Conservation (phyloP, 2,888 invertebrate species). For the Listrodromus nycthemerus region DNA sequence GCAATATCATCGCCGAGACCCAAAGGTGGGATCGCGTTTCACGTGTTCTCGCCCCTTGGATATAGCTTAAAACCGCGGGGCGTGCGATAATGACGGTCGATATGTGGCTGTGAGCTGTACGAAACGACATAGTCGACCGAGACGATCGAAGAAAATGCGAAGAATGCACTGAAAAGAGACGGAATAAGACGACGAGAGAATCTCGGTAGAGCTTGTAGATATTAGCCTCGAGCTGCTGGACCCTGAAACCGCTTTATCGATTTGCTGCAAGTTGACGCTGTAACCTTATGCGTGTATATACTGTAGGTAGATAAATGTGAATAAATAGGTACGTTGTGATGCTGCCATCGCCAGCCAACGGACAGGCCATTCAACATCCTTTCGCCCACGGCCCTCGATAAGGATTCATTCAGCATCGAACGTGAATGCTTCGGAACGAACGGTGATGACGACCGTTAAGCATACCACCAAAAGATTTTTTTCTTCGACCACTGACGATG, state of each 20-base stretch:
- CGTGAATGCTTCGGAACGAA: slow-evolving; percentile 47
- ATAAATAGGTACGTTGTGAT: slow-evolving; percentile 25
- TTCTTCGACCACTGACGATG: slow-evolving; percentile 6
- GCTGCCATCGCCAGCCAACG: slow-evolving; percentile 28
- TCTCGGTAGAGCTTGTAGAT: slow-evolving; percentile 26
- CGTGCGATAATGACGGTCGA: slow-evolving; percentile 80
- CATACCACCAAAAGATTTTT: slow-evolving; percentile 35
- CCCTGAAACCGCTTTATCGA: slow-evolving; percentile 57
- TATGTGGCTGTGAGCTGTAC: slow-evolving; percentile 68
- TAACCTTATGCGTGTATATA: slow-evolving; percentile 55
- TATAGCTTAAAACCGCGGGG: slow-evolving; percentile 79
- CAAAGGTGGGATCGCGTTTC: slow-evolving; percentile 60
- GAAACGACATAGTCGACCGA: slow-evolving; percentile 35
- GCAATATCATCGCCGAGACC: slow-evolving; percentile 67
- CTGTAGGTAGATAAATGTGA: slow-evolving; percentile 39
- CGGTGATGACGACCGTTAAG: slow-evolving; percentile 52
- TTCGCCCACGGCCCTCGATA: slow-evolving; percentile 40
- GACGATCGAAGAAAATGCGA: slow-evolving; percentile 27
- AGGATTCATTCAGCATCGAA: slow-evolving; percentile 57
- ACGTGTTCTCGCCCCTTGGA: slow-evolving; percentile 59
- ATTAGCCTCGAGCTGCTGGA: slow-evolving; percentile 50
- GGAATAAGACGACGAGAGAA: slow-evolving; percentile 20
- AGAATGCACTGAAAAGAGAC: slow-evolving; percentile 7
- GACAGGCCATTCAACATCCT: slow-evolving; percentile 44
- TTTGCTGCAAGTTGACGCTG: slow-evolving; percentile 65